Conservation (phyloP, 2,888 invertebrate genomes). For the Thalpophila matura region DNA sequence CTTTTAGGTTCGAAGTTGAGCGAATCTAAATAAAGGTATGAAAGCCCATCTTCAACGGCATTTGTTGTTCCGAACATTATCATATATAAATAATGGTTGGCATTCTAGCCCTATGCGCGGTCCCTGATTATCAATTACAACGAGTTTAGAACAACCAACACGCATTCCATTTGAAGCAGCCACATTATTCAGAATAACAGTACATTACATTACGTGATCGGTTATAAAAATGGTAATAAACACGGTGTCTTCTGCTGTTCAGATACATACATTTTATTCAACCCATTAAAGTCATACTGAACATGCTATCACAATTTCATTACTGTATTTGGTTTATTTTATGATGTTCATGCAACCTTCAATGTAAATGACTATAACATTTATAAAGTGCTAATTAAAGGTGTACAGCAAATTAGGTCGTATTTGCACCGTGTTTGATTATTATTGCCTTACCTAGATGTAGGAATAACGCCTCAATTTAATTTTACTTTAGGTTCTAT, state of each 20-base stretch:
- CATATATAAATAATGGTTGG: slow-evolving; percentile 32
- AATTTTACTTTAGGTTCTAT: neutral
- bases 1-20: neutral
- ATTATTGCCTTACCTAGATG: slow-evolving; percentile 5
- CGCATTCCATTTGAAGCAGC: slow-evolving; percentile 52
- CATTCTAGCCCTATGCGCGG: slow-evolving; percentile 34
- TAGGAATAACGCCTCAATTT: neutral
- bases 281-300: slow-evolving; percentile 32
- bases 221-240: slow-evolving; percentile 57
- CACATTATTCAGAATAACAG: slow-evolving; percentile 51
- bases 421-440: neutral
- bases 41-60: slow-evolving; percentile 7
- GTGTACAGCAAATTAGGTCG: slow-evolving; percentile 6
- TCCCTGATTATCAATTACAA: slow-evolving; percentile 55
- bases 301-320: slow-evolving; percentile 48
- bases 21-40: neutral
- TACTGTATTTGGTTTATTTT: slow-evolving; percentile 45
- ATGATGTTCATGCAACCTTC: slow-evolving; percentile 21
- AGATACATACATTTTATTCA: slow-evolving; percentile 29
- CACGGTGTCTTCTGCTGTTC: slow-evolving; percentile 25
- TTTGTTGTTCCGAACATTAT: slow-evolving; percentile 21
- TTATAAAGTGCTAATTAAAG: slow-evolving; percentile 11
- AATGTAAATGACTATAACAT: neutral
- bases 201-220: slow-evolving; percentile 50
- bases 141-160: slow-evolving; percentile 56